Evolutionary conservation across 2,797 vertebrate genomes (phyloP), one percentile per base, ranked within the genome.

Genomic region (Myoxocephalus aenaeus): DNA sequence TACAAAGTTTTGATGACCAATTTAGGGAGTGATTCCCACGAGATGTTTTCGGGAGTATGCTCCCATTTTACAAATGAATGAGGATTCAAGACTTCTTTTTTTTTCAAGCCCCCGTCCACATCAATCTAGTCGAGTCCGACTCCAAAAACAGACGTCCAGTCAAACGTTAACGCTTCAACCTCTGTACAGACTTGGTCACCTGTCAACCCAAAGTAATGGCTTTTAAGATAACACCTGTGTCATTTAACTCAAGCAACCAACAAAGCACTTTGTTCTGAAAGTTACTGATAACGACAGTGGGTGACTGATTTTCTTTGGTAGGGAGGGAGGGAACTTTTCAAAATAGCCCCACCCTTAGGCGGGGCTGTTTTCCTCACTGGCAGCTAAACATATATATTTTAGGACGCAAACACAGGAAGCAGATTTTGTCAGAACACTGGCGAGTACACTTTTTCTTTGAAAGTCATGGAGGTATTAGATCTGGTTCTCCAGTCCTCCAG

Each of bases 401-500:
- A 53, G 0, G 9, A 3, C 18, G 17, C 32, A 34, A 34, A 58
- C 29, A 5, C 7, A 25, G n/a, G 59, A 14, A 12, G 12, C 29
- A 58, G n/a, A 36, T n/a, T 59, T 2, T 7, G n/a, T 38, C 34
- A 13, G 5, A n/a, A 12, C 32, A 59, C 10, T 18, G 18, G 57
- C 32, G 36, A n/a, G 18, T 32, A 36, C 18, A 36, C n/a, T 25
- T 46, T 18, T 44, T 20, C 29, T 51, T 38, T 22, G 10, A 1
- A 25, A 57, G 12, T n/a, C 18, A 90, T 86, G 83, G 75, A 7
- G 22, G 18, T 72, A 9, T n/a, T 78, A 0, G 73, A 84, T 1
- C 1, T 20, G n/a, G 22, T 87, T 8, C 25, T 86, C 25, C 78
- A 74, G 20, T 66, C 57, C 0, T 25, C 1, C 22, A 62, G 38